phyloP scores from a whole-genome alignment of 2,888 invertebrate species.

The Saturnia pavonia region DNA sequence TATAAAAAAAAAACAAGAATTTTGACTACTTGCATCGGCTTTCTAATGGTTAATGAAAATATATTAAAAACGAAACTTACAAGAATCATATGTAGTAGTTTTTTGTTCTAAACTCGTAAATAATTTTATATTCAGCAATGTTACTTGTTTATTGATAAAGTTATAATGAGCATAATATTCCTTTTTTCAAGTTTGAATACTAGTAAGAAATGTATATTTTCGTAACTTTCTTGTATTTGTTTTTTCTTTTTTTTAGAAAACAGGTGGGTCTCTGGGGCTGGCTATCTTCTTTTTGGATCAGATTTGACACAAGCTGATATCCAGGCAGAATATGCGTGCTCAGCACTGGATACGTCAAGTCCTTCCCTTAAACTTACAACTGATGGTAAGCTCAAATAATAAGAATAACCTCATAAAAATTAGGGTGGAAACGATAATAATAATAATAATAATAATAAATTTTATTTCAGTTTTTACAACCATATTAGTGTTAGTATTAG shows the following conservation, averaged over 20 bases:
- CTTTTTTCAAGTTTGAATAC: not conserved
- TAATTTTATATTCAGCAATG: not conserved
- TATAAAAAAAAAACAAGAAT: too few relatives aligned
- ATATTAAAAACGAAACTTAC: too few relatives aligned
- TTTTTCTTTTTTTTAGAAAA: conserved; percentile 48
- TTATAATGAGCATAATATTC: not conserved
- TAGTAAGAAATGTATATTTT: not conserved
- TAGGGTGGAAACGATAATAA: not conserved
- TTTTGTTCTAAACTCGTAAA: not conserved
- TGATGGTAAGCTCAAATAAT: conserved; percentile 57
- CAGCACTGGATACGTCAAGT: conserved; percentile 66
- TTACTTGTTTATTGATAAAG: not conserved
- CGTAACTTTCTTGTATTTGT: not conserved
- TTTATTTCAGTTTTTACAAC: too few relatives aligned
- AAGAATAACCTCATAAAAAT: not conserved
- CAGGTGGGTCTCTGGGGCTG: conserved; percentile 70
- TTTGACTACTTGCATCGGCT: too few relatives aligned
- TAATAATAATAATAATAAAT: too few relatives aligned
- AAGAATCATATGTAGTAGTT: too few relatives aligned
- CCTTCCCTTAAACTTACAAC: conserved; percentile 65
- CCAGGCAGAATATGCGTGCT: conserved; percentile 72
- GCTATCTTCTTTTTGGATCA: conserved; percentile 63
- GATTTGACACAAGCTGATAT: conserved; percentile 72
- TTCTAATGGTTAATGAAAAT: too few relatives aligned
- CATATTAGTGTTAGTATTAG: too few relatives aligned